A percentile compares a stretch with the other conserved stretches of the same genome.
phyloP scores from a whole-genome alignment of 2,113 vertebrate genomes.

The Daubentonia madagascariensis region DNA sequence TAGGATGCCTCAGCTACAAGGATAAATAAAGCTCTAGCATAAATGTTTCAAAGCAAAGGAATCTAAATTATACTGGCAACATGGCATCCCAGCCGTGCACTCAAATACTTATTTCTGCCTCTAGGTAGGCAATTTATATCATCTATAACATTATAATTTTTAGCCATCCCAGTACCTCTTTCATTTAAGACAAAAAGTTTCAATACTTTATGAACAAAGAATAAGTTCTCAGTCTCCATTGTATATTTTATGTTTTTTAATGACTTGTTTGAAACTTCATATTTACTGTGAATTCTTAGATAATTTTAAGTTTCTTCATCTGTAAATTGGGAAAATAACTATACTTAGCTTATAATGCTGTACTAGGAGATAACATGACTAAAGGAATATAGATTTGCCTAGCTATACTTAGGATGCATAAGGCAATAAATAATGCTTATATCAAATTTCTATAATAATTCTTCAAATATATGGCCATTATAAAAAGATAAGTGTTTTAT shows the following conservation, averaged over 20 bases:
- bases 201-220: not conserved
- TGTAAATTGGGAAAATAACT: not conserved
- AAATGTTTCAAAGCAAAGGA: conserved; percentile 23
- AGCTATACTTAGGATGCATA: not conserved
- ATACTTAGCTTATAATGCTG: not conserved
- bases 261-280: not conserved
- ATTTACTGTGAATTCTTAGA: not conserved
- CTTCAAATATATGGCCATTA: not conserved
- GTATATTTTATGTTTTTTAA: not conserved
- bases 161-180: not conserved
- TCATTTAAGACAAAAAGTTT: conserved; percentile 42
- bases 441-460: not conserved
- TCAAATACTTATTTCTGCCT: not conserved
- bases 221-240: not conserved
- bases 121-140: not conserved
- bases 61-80: conserved; percentile 31
- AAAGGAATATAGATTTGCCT: not conserved
- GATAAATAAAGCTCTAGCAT: conserved; percentile 22
- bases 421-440: not conserved
- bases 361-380: not conserved
- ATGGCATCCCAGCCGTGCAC: not conserved
- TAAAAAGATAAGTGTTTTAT: not conserved
- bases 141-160: not conserved
- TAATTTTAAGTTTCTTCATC: not conserved
- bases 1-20: not conserved